These are phyloP conservation scores for Hipposideros armiger DNA, from an alignment of 2,113 vertebrate species.

Conservation along the genomic window DNA sequence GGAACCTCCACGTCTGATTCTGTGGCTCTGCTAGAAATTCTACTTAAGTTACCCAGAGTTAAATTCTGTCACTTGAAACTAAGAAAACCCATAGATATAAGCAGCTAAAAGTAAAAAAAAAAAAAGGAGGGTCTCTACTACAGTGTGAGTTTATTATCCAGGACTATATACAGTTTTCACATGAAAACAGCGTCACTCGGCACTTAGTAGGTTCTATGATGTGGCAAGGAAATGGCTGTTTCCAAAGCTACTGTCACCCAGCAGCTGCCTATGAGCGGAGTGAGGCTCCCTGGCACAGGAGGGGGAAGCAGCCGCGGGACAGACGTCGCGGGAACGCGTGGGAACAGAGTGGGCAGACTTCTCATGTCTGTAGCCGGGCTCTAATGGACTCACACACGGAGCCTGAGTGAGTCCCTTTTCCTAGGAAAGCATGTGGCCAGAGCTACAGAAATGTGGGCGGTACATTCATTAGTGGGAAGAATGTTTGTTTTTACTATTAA, in stretches of 20 bases:
- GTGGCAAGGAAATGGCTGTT: too few relatives aligned
- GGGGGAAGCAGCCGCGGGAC: too few relatives aligned
- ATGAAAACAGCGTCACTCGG: background rate
- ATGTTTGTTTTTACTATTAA: conserved; percentile 26
- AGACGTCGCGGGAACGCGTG: too few relatives aligned
- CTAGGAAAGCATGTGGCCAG: background rate
- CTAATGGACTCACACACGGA: too few relatives aligned
- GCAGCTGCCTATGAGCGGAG: too few relatives aligned
- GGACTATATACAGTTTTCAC: background rate
- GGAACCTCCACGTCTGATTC: background rate
- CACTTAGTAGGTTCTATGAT: too few relatives aligned
- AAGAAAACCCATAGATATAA: background rate
- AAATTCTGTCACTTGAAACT: background rate
- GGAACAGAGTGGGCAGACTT: too few relatives aligned
- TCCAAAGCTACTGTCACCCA: too few relatives aligned
- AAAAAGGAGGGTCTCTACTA: background rate
- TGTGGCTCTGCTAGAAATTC: conserved; percentile 1
- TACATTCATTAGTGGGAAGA: background rate
- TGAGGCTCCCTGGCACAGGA: background rate
- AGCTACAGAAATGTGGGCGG: background rate
- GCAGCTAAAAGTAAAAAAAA: background rate
- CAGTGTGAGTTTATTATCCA: background rate
- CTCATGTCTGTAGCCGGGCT: too few relatives aligned
- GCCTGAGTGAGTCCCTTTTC: background rate
- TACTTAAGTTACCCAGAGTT: background rate